phyloP scores from a whole-genome alignment of 2,113 vertebrate genomes.

The Neodontobutis hainanensis region DNA sequence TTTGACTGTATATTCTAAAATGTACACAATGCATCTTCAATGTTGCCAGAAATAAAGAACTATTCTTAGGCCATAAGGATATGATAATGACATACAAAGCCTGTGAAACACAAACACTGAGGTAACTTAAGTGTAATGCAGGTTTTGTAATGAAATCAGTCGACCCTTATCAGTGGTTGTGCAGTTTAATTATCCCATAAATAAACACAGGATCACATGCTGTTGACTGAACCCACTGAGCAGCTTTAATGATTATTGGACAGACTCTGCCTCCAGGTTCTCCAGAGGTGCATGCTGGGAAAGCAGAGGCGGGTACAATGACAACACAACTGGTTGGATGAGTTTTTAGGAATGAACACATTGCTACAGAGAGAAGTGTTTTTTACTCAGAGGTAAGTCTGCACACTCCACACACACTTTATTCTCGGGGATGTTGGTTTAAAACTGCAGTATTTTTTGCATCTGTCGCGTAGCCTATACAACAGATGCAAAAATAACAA shows the following conservation, averaged over 20 bases:
- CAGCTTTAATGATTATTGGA: conserved; percentile 33
- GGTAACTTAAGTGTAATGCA: too few relatives aligned
- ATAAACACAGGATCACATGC: neutral
- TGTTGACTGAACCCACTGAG: conserved; percentile 24
- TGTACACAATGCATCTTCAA: too few relatives aligned
- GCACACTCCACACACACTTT: neutral
- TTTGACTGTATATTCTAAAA: too few relatives aligned
- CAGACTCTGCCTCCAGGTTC: conserved; percentile 50
- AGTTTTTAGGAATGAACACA: conserved; percentile 5
- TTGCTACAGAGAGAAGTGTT: conserved; percentile 2
- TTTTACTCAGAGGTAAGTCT: conserved; percentile 41
- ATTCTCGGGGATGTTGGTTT: neutral
- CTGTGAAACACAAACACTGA: too few relatives aligned
- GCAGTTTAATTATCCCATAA: neutral
- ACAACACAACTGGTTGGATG: conserved; percentile 10
- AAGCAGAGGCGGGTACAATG: neutral
- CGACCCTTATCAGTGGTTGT: neutral
- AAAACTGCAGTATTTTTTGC: too few relatives aligned
- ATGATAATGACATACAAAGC: too few relatives aligned
- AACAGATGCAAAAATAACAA: too few relatives aligned
- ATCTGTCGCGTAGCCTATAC: too few relatives aligned
- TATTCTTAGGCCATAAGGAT: too few relatives aligned
- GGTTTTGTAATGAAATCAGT: conserved; percentile 23
- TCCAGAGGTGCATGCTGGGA: conserved; percentile 45
- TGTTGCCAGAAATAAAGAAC: too few relatives aligned